phyloP scores from a whole-genome alignment of 1,140 invertebrate species.

The Ylistrum balloti region DNA sequence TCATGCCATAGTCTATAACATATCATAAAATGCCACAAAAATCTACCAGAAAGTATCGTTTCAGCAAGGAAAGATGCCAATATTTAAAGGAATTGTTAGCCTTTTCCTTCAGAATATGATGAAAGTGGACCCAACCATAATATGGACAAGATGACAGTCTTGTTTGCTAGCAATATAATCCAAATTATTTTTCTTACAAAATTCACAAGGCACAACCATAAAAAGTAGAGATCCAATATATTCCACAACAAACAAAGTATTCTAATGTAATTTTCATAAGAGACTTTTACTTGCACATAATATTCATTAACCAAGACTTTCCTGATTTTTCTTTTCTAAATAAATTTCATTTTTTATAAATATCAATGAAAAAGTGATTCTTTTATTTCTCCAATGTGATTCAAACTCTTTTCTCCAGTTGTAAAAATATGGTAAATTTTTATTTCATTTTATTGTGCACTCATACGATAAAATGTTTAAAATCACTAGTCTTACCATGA shows the following conservation, averaged over 20 bases:
- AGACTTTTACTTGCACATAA: background rate
- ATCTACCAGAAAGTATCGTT: background rate
- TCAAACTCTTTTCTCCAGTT: too few species aligned
- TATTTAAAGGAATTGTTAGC: background rate
- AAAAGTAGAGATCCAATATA: background rate
- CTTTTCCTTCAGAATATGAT: background rate
- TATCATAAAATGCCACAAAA: background rate
- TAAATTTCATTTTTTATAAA: too few species aligned
- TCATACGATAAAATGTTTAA: too few species aligned
- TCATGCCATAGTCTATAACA: background rate
- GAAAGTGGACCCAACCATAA: too few species aligned
- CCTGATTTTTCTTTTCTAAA: too few species aligned
- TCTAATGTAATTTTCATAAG: slow-evolving; percentile 17
- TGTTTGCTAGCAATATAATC: background rate
- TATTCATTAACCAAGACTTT: too few species aligned
- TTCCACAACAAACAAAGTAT: background rate
- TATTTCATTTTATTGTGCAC: too few species aligned
- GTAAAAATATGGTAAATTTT: too few species aligned
- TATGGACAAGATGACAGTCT: background rate
- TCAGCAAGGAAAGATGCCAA: background rate
- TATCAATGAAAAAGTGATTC: too few species aligned
- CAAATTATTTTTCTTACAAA: background rate
- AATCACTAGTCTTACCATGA: background rate
- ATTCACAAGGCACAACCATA: slow-evolving; percentile 1
- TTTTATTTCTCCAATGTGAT: too few species aligned